A percentile compares a stretch with the other conserved stretches of the same genome.
Evolutionary conservation across 2,888 invertebrate species (phyloP).

Genomic region (Drosophila quinaria): DNA sequence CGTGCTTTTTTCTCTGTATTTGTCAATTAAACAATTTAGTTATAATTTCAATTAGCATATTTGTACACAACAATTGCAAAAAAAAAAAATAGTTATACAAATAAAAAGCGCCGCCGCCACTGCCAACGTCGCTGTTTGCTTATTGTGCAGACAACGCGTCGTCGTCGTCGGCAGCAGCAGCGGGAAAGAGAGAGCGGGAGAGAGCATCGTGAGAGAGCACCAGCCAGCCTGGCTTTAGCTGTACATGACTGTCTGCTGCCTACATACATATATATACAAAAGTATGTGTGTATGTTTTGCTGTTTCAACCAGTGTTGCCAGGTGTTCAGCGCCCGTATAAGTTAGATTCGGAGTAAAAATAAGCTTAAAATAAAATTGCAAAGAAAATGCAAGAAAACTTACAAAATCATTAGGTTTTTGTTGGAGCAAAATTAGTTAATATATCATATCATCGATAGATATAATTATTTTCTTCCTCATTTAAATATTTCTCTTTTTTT

Average conservation of each 20-base stretch:
- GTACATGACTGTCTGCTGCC: slow-evolving; percentile 40
- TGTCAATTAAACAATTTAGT: slow-evolving; percentile 44
- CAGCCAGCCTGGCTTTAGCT: slow-evolving; percentile 51
- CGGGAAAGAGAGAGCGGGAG: slow-evolving; percentile 14
- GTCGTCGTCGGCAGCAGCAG: slow-evolving; percentile 14
- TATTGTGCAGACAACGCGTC: slow-evolving; percentile 49
- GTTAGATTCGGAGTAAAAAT: too few relatives aligned
- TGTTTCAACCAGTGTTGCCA: slow-evolving; percentile 4
- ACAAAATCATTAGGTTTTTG: too few relatives aligned
- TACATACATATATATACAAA: slow-evolving; percentile 5
- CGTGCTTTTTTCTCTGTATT: slow-evolving; percentile 25
- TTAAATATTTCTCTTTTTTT: too few relatives aligned
- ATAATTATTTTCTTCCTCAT: too few relatives aligned
- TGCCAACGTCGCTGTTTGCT: slow-evolving; percentile 18
- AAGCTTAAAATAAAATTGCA: not conserved
- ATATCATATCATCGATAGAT: too few relatives aligned
- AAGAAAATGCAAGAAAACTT: not conserved
- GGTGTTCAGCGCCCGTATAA: too few relatives aligned
- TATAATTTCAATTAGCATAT: slow-evolving; percentile 35
- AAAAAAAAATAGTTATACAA: slow-evolving; percentile 26
- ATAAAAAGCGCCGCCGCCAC: slow-evolving; percentile 21
- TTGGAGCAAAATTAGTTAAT: too few relatives aligned
- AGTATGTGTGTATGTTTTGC: slow-evolving; percentile 21
- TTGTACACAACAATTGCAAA: slow-evolving; percentile 22
- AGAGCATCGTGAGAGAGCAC: slow-evolving; percentile 43